phyloP scores from a whole-genome alignment of 2,888 invertebrate species.

The Hetaerina titia region DNA sequence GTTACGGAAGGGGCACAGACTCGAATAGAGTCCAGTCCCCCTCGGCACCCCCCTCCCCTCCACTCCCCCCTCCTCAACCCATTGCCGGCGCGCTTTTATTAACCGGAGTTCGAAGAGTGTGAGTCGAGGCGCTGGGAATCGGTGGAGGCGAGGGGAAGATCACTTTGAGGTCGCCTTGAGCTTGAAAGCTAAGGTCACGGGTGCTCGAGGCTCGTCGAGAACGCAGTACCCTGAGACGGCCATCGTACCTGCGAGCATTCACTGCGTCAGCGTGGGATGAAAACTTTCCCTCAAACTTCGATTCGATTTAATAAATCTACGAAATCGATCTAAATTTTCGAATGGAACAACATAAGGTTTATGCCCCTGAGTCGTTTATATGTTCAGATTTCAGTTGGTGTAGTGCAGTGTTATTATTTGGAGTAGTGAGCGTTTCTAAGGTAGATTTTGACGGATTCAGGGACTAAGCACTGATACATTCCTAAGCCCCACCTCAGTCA shows the following conservation, averaged over 20 bases:
- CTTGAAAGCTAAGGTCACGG: slow-evolving; percentile 27
- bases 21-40: background rate
- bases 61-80: background rate
- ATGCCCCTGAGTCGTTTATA: too few relatives aligned
- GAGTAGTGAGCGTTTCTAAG: too few relatives aligned
- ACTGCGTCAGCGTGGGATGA: background rate
- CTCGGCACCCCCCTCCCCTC: background rate
- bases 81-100: background rate
- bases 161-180: slow-evolving; percentile 12
- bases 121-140: background rate
- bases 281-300: background rate
- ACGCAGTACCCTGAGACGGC: background rate
- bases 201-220: background rate
- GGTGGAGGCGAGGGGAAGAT: background rate
- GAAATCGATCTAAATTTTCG: too few relatives aligned
- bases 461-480: too few relatives aligned
- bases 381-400: too few relatives aligned
- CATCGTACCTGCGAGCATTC: background rate
- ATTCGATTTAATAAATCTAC: background rate
- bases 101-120: background rate
- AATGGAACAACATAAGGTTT: too few relatives aligned
- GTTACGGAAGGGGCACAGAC: background rate
- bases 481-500: too few relatives aligned
- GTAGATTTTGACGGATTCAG: too few relatives aligned
- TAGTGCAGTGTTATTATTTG: too few relatives aligned